Evolutionary conservation across 2,113 vertebrate genomes (phyloP).

Genomic region (Microcebus griseorufus): DNA sequence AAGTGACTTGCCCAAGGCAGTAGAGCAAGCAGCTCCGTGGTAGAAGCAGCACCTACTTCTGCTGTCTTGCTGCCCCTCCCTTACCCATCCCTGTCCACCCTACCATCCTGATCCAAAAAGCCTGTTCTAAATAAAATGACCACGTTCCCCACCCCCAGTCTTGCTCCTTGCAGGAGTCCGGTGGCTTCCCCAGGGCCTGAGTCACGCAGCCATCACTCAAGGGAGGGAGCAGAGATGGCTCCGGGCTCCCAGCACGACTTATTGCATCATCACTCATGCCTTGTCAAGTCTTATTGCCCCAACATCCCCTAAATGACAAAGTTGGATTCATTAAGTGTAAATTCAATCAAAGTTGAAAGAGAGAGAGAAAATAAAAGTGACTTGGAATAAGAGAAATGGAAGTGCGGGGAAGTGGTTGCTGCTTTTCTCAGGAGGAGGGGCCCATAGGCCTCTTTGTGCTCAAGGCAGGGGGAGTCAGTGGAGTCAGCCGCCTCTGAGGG

Average conservation of each 20-base stretch:
- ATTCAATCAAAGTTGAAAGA: slow-evolving; percentile 84
- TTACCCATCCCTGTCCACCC: background rate
- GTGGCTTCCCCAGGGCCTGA: slow-evolving; percentile 42
- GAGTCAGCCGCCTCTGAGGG: no score
- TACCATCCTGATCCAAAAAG: background rate
- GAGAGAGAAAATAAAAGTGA: slow-evolving; percentile 80
- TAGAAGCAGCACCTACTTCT: background rate
- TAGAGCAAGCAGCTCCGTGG: background rate
- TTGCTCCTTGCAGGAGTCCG: background rate
- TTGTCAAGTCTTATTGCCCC: slow-evolving; percentile 85
- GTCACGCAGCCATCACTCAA: slow-evolving; percentile 69
- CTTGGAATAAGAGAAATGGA: slow-evolving; percentile 78
- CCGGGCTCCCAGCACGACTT: slow-evolving; percentile 71
- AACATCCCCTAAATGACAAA: slow-evolving; percentile 85
- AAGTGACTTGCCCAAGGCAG: background rate
- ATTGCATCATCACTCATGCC: slow-evolving; percentile 83
- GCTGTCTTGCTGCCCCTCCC: no score
- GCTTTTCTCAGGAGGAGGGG: background rate
- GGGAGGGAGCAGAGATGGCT: slow-evolving; percentile 28
- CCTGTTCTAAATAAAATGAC: background rate
- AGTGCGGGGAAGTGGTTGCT: background rate
- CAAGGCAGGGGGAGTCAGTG: no score
- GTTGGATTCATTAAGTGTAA: slow-evolving; percentile 85
- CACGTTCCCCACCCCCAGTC: background rate
- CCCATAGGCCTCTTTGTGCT: background rate